A percentile compares a stretch with the other conserved stretches of the same genome.
phyloP scores from a whole-genome alignment of 2,797 vertebrate species.

The Scolopax rusticola region DNA sequence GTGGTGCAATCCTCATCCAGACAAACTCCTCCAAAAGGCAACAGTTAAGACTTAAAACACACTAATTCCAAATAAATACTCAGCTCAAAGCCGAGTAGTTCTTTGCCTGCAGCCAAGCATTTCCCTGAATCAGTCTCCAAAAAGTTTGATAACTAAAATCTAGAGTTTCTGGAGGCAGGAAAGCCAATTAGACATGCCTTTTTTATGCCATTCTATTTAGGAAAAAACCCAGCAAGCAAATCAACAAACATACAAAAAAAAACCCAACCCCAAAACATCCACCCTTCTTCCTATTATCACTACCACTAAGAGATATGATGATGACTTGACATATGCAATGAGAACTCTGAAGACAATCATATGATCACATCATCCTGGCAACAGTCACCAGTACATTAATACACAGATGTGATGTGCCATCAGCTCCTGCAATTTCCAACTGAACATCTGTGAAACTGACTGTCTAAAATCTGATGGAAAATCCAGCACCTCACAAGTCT shows the following conservation, averaged over 20 bases:
- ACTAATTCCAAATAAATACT: neutral
- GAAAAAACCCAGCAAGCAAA: neutral
- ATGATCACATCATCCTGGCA: neutral
- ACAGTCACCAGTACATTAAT: neutral
- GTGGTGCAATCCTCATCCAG: neutral
- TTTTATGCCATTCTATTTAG: neutral
- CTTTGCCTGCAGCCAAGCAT: neutral
- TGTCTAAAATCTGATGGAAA: neutral
- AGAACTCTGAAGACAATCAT: neutral
- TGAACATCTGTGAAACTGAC: rapidly evolving
- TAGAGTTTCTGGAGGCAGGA: neutral
- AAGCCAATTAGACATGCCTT: neutral
- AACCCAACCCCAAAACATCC: neutral
- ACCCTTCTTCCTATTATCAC: neutral
- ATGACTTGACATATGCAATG: rapidly evolving
- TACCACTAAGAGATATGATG: neutral
- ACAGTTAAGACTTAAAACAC: neutral
- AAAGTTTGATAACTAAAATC: neutral
- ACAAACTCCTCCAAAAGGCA: neutral
- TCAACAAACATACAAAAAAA: neutral
- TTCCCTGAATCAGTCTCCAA: neutral
- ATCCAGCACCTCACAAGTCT: neutral
- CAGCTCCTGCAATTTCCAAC: neutral
- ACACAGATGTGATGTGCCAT: neutral
- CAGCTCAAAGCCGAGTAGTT: neutral